phyloP scores from a whole-genome alignment of 2,113 vertebrate species.

The Lagopus leucura region DNA sequence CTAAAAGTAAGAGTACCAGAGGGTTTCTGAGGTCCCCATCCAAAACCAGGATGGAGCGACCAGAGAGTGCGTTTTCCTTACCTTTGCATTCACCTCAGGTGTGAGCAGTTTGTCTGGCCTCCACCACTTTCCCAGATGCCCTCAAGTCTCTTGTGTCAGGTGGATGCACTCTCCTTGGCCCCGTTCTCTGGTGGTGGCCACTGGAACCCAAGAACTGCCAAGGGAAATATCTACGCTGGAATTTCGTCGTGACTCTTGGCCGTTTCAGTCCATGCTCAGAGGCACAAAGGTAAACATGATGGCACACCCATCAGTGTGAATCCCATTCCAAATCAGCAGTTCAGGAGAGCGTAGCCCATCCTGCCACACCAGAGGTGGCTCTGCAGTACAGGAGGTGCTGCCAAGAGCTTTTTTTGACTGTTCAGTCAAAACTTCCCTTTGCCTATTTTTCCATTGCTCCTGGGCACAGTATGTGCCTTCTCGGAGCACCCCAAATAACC shows the following conservation, averaged over 20 bases:
- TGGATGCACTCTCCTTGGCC: no score
- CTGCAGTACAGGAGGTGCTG: constrained; percentile 45
- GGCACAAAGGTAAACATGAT: background rate
- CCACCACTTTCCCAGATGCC: fast-evolving
- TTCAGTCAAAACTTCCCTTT: constrained; percentile 65
- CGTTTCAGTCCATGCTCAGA: background rate
- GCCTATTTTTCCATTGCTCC: constrained; percentile 57
- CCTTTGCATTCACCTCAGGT: background rate
- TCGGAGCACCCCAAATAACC: constrained; percentile 57
- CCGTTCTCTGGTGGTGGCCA: background rate
- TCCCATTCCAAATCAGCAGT: background rate
- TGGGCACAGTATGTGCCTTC: constrained; percentile 53
- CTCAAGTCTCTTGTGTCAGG: background rate
- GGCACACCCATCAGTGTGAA: background rate
- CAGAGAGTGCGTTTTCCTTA: background rate
- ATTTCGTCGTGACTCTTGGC: background rate
- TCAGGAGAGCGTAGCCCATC: background rate
- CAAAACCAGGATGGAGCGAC: background rate
- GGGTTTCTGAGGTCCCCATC: background rate
- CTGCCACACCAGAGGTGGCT: constrained; percentile 26
- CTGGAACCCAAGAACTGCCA: background rate
- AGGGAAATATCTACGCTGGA: background rate
- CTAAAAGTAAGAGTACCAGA: background rate
- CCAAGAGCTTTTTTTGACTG: constrained; percentile 55
- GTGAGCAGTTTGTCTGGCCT: background rate